Percentiles rank a stretch among this genome's conserved stretches.
These are phyloP conservation scores for Anoplophora glabripennis DNA, from an alignment of 1,140 invertebrate species.

Conservation along the genomic window DNA sequence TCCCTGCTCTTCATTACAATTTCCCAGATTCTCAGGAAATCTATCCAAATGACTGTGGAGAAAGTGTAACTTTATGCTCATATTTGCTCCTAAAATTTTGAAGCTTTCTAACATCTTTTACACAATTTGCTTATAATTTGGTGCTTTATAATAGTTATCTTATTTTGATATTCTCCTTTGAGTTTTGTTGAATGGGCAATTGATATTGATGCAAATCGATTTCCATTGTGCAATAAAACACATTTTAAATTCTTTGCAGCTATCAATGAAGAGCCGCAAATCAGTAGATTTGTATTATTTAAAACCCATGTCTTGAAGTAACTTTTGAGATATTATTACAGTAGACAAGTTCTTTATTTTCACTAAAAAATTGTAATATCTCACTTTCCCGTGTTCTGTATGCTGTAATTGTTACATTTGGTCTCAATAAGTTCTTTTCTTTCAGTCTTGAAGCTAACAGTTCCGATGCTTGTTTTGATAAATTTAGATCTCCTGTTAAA, in stretches of 20 bases:
- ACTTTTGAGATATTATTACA: neutral
- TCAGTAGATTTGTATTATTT: neutral
- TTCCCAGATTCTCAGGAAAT: constrained; percentile 25
- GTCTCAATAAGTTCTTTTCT: neutral
- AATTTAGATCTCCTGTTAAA: constrained; percentile 2
- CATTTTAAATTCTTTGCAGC: constrained; percentile 42
- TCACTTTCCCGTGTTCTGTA: neutral
- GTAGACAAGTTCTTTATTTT: neutral
- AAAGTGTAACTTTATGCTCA: constrained; percentile 34
- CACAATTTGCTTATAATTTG: constrained; percentile 27
- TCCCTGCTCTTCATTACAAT: constrained; percentile 32
- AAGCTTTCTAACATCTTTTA: constrained; percentile 28
- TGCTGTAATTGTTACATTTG: neutral
- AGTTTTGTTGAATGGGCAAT: constrained; percentile 40
- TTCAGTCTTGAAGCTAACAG: neutral
- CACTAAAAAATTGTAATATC: neutral
- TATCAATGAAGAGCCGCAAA: constrained; percentile 37
- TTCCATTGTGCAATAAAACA: constrained; percentile 48
- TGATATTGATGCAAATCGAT: constrained; percentile 40
- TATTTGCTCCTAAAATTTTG: constrained; percentile 25
- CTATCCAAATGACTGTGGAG: constrained; percentile 22
- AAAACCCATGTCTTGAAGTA: no score
- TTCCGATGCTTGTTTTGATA: constrained; percentile 6
- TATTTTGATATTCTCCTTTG: constrained; percentile 44
- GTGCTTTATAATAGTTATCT: constrained; percentile 26